Evolutionary conservation across 1,140 invertebrate genomes (phyloP), one percentile per base, ranked within the genome.

Genomic region (Sycophila sp.): DNA sequence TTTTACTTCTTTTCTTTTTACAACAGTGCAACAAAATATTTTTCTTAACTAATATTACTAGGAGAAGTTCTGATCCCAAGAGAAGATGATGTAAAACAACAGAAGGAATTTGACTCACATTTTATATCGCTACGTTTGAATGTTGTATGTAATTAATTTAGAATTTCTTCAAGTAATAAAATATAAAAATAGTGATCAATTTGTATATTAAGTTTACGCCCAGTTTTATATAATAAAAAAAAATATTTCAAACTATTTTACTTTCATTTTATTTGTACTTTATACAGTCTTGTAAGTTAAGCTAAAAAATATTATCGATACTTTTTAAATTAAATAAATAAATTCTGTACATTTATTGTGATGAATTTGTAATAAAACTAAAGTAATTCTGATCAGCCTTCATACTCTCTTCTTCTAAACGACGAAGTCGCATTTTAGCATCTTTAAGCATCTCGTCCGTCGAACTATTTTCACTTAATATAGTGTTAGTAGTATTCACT

Each of bases 51-150:
- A 59, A 69, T 63, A 69, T 79, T 84, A 89, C 88, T 76, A 89
- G 88, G 67, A 79, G 88, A 78, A 87, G 86, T 81, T 85, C 87
- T 51, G 88, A 89, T 69, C 85, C 87, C 47, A 89, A 89, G 80
- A 82, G 88, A 77, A 88, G 88, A 85, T 89, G 85, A 87, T 87
- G 82, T 76, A 82, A 75, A 77, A 78, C 75, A 64, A 74, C 65
- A 28, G 76, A 80, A 62, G 79, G 77, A 81, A 66, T 77, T 80
- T 81, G 78, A 84, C 78, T 82, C 80, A 83, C 78, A 83, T 86
- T 86, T 86, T 85, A 81, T 86, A 86, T 67, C 82, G 76, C 77
- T 81, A 84, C 79, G 77, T 81, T 82, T 86, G 59, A 84, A 82
- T 86, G 83, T 85, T 85, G 79, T 82, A 84, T 86, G 84, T 86